phyloP scores from a whole-genome alignment of 2,888 invertebrate species.

The Sericinus montela region DNA sequence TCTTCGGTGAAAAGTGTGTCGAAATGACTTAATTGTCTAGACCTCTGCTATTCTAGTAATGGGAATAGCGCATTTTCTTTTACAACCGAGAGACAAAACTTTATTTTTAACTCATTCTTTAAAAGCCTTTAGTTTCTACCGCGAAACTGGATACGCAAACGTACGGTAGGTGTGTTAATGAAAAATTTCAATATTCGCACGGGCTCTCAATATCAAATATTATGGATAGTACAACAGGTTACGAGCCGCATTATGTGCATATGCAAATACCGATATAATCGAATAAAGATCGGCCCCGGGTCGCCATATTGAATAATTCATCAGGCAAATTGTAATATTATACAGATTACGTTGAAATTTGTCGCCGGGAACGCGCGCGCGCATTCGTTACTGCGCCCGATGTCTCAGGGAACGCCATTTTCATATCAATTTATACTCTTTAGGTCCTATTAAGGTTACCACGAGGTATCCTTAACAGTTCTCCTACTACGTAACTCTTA shows the following conservation, averaged over 20 bases:
- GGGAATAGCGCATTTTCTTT: too few relatives aligned
- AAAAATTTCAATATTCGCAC: slow-evolving; percentile 2
- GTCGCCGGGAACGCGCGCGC: slow-evolving; percentile 43
- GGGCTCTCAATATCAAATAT: slow-evolving; percentile 3
- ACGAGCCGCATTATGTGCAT: slow-evolving; percentile 24
- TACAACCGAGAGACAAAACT: too few relatives aligned
- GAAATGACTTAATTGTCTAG: too few relatives aligned
- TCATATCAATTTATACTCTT: slow-evolving; percentile 21
- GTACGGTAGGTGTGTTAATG: too few relatives aligned
- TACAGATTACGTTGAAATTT: slow-evolving; percentile 64
- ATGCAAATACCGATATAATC: slow-evolving; percentile 47
- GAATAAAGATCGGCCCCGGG: slow-evolving; percentile 51
- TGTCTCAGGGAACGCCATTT: slow-evolving; percentile 21
- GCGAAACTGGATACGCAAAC: too few relatives aligned
- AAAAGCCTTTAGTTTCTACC: too few relatives aligned
- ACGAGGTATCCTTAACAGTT: neutral
- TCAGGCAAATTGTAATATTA: slow-evolving; percentile 70
- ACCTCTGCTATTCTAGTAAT: too few relatives aligned
- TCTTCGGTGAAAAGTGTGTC: too few relatives aligned
- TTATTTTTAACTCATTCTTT: too few relatives aligned
- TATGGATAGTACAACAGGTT: slow-evolving; percentile 24
- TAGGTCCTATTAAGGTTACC: slow-evolving; percentile 21
- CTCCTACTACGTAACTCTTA: neutral
- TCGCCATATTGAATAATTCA: slow-evolving; percentile 68
- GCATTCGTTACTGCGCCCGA: slow-evolving; percentile 32